Conservation (phyloP, 2,888 invertebrate species). For the Stratiomys singularior region DNA sequence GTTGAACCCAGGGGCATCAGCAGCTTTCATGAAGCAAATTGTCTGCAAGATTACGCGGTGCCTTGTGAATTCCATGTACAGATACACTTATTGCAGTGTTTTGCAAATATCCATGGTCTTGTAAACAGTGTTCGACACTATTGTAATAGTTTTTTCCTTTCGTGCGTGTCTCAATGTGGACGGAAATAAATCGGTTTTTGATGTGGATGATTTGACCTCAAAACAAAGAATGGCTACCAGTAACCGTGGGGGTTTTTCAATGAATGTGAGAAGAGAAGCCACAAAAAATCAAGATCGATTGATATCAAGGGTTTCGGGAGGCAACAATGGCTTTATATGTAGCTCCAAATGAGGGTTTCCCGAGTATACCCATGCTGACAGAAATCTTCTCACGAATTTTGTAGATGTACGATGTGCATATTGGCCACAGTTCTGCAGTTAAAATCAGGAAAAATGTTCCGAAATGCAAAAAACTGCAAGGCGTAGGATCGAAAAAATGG, state of each 20-base stretch:
- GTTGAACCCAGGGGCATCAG: not conserved
- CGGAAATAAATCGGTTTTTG: not conserved
- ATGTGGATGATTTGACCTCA: constrained; percentile 4
- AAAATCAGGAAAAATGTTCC: too few relatives aligned
- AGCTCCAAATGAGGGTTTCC: not conserved
- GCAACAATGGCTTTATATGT: not conserved
- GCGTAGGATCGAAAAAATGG: not conserved
- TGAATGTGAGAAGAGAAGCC: not conserved
- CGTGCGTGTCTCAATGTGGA: not conserved
- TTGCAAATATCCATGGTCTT: constrained; percentile 8
- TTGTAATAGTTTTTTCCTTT: not conserved
- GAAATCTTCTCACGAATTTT: not conserved
- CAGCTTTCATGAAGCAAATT: constrained; percentile 1
- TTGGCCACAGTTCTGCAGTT: too few relatives aligned
- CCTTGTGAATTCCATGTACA: not conserved
- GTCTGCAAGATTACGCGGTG: not conserved
- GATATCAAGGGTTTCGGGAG: not conserved
- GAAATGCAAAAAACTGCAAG: too few relatives aligned
- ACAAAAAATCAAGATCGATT: not conserved
- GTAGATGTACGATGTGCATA: too few relatives aligned
- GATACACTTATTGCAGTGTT: not conserved
- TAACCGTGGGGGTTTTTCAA: not conserved
- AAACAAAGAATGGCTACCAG: not conserved
- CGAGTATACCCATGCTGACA: not conserved
- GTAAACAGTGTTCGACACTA: not conserved